A percentile compares a stretch with the other conserved stretches of the same genome.
These are phyloP conservation scores for Hylyphantes graminicola DNA, from an alignment of 1,140 invertebrate species.

Conservation along the genomic window DNA sequence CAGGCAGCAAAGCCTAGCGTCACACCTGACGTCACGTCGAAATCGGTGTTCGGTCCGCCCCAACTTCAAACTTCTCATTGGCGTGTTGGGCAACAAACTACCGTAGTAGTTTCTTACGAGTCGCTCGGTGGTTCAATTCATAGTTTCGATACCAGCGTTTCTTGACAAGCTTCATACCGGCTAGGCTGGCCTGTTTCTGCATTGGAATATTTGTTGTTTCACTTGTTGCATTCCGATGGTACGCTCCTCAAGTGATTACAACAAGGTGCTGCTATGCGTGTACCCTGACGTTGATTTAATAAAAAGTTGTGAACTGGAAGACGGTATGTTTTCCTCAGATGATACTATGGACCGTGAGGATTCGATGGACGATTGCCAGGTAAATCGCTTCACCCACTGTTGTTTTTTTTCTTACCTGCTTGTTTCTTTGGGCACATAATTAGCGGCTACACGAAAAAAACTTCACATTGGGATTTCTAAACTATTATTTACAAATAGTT, in stretches of 20 bases:
- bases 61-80: slow-evolving; percentile 27
- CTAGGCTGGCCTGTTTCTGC: neutral
- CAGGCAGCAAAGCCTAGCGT: neutral
- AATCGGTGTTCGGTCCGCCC: slow-evolving; percentile 13
- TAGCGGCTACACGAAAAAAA: no score
- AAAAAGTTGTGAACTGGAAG: slow-evolving; percentile 31
- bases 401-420: neutral
- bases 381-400: slow-evolving; percentile 4
- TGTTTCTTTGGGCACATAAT: no score
- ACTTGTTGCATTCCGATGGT: slow-evolving; percentile 4
- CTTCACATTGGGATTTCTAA: no score
- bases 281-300: slow-evolving; percentile 36
- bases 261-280: slow-evolving; percentile 22
- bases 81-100: neutral
- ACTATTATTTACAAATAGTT: no score
- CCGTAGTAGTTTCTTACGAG: slow-evolving; percentile 6
- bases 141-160: slow-evolving; percentile 11
- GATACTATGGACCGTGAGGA: slow-evolving; percentile 41
- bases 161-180: neutral
- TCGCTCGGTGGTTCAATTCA: slow-evolving; percentile 1
- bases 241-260: neutral
- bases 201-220: neutral
- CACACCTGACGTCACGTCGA: slow-evolving; percentile 40
- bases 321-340: slow-evolving; percentile 48
- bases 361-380: slow-evolving; percentile 43